phyloP scores from a whole-genome alignment of 2,888 invertebrate genomes.

The Heliothis peltigera region DNA sequence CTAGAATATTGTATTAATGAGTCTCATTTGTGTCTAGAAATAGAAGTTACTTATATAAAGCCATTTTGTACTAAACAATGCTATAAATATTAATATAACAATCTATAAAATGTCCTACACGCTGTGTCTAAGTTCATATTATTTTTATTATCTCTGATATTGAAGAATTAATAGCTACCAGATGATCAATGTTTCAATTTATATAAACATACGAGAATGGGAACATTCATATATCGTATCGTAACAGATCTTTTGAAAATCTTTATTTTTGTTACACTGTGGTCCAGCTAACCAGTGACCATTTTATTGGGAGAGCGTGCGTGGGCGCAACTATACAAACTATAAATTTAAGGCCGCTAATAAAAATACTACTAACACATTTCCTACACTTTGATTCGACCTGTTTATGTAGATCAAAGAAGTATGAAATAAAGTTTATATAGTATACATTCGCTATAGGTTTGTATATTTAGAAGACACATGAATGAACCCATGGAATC shows the following conservation, averaged over 20 bases:
- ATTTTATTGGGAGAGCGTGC: conserved; percentile 80
- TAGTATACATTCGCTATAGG: conserved; percentile 79
- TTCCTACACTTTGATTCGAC: conserved; percentile 88
- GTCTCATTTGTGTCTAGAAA: conserved; percentile 20
- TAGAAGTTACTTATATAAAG: conserved; percentile 13
- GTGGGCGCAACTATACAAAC: conserved; percentile 83
- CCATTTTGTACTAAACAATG: conserved; percentile 14
- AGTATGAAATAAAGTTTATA: conserved; percentile 82
- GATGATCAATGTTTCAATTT: conserved; percentile 57
- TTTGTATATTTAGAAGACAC: conserved; percentile 73
- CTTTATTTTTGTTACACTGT: conserved; percentile 76
- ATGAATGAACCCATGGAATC: conserved; percentile 71
- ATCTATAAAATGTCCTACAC: conserved; percentile 12
- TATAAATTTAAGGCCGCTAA: conserved; percentile 86
- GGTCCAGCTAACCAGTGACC: conserved; percentile 71
- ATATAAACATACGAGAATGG: conserved; percentile 53
- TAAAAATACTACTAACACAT: conserved; percentile 88
- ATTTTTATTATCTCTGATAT: conserved; percentile 55
- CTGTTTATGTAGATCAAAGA: conserved; percentile 88
- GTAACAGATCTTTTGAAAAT: conserved; percentile 56
- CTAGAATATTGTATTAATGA: conserved; percentile 16
- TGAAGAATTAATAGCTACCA: conserved; percentile 54
- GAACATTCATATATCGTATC: conserved; percentile 42
- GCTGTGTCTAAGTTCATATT: conserved; percentile 30
- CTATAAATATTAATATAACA: background rate